phyloP scores from a whole-genome alignment of 2,113 vertebrate species.

The Ancistrus triradiatus region DNA sequence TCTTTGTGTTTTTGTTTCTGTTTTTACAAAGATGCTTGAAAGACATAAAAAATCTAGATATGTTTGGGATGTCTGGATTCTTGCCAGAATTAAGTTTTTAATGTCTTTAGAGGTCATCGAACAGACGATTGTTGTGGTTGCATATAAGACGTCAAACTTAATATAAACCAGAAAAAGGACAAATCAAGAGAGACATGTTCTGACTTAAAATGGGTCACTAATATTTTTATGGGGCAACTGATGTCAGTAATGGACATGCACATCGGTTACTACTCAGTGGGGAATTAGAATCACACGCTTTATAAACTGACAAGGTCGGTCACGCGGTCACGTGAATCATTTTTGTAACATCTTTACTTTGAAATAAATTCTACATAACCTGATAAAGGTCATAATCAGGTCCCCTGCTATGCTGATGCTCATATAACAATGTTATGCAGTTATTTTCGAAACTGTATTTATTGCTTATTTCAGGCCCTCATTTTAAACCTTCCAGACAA shows the following conservation, averaged over 20 bases:
- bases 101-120: too few relatives aligned
- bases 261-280: not conserved
- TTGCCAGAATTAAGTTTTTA: too few relatives aligned
- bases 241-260: not conserved
- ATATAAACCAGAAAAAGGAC: slow-evolving; percentile 10
- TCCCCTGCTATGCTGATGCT: not conserved
- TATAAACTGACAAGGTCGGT: not conserved
- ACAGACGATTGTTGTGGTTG: too few relatives aligned
- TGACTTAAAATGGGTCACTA: not conserved
- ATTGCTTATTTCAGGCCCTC: too few relatives aligned
- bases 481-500: too few relatives aligned
- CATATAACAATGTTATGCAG: not conserved
- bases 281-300: not conserved
- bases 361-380: not conserved
- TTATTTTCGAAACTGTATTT: too few relatives aligned
- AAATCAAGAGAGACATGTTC: not conserved
- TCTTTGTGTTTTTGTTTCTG: too few relatives aligned
- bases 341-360: not conserved
- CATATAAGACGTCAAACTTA: not conserved
- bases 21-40: too few relatives aligned
- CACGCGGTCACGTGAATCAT: not conserved
- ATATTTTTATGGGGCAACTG: not conserved
- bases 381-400: not conserved
- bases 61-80: too few relatives aligned
- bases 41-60: too few relatives aligned